Percentiles rank a stretch among this genome's conserved stretches.
These are phyloP conservation scores for Enteromius argenteus DNA, from an alignment of 2,797 vertebrate species.

Conservation along the genomic window DNA sequence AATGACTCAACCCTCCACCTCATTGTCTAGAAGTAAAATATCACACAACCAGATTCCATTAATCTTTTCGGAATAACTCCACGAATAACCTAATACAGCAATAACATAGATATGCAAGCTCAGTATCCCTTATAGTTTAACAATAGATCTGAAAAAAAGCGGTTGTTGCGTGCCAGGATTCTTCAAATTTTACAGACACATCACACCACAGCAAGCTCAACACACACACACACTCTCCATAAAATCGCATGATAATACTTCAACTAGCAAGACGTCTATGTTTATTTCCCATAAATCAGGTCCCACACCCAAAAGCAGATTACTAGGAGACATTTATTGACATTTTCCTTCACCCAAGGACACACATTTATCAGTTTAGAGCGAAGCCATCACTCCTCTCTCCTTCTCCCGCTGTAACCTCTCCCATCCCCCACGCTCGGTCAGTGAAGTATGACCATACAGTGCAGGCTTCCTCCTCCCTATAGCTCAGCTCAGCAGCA, in stretches of 20 bases:
- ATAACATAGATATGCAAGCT: not conserved
- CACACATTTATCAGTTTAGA: constrained; percentile 65
- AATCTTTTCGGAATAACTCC: not conserved
- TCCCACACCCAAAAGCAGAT: constrained; percentile 23
- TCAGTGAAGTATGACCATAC: constrained; percentile 71
- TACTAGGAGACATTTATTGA: constrained; percentile 40
- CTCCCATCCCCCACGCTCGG: constrained; percentile 66
- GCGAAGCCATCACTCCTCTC: constrained; percentile 58
- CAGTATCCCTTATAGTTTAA: not conserved
- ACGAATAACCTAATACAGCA: not conserved
- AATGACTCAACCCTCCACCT: constrained; percentile 55
- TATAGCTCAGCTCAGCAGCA: constrained; percentile 63
- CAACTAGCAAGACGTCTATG: not conserved
- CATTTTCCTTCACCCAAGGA: constrained; percentile 56
- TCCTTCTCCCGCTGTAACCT: constrained; percentile 61
- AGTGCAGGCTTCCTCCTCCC: constrained; percentile 68
- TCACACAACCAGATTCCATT: not conserved
- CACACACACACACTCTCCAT: not conserved
- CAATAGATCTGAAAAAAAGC: not conserved
- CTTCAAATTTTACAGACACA: not conserved
- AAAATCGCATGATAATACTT: not conserved
- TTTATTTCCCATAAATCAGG: constrained; percentile 18
- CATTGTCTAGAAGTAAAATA: constrained; percentile 53
- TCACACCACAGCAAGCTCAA: not conserved
- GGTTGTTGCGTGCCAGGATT: not conserved